Base-by-base conservation (phyloP, 2,797 vertebrate species). In the Sebastes hubbsi region DNA sequence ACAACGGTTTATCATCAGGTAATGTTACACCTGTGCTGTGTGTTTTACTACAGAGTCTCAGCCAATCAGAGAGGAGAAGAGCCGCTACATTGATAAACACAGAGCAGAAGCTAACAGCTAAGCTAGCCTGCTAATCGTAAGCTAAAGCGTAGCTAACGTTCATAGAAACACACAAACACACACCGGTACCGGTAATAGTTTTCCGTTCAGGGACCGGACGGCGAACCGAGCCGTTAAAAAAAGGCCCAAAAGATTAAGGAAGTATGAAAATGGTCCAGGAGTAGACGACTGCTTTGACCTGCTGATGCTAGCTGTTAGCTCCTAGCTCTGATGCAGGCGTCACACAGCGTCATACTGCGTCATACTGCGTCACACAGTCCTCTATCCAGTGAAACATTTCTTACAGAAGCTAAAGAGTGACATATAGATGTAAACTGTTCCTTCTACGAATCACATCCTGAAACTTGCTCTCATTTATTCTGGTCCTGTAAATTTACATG, bases 241-340 rank as follows among this genome's bases (percentile, higher is more conserved):
- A 20, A 3, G 14, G 2, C 6, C 25, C 1, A 6, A 14, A 25
- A 5, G 3, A 46, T 14, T 2, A 14, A 5, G 1, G 0, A 1
- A 1, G 36, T 9, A 1, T 42, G 18, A 13, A 30, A 27, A 20
- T 8, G 34, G 6, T 8, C 22, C 42, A 3, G 60, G 11, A 66
- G n/a, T 7, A 4, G 25, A 8, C 11, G 8, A 0, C 27, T 16
- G 38, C 1, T 66, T 1, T 13, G 54, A 27, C 27, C 27, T 13
- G 49, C 9, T 22, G 1, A 29, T 3, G 34, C 2, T 24, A 74
- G 11, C 22, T 20, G 5, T 52, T 29, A 8, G 68, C 42, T 8
- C 16, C 22, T 38, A 36, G 62, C 74, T 14, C 2, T 6, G 13
- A 6, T 5, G 16, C 12, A 7, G 24, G 14, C 55, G 46, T 69